These are phyloP conservation scores for Hapalemur alaotrensis DNA, from an alignment of 2,797 vertebrate genomes.

Conservation along the genomic window DNA sequence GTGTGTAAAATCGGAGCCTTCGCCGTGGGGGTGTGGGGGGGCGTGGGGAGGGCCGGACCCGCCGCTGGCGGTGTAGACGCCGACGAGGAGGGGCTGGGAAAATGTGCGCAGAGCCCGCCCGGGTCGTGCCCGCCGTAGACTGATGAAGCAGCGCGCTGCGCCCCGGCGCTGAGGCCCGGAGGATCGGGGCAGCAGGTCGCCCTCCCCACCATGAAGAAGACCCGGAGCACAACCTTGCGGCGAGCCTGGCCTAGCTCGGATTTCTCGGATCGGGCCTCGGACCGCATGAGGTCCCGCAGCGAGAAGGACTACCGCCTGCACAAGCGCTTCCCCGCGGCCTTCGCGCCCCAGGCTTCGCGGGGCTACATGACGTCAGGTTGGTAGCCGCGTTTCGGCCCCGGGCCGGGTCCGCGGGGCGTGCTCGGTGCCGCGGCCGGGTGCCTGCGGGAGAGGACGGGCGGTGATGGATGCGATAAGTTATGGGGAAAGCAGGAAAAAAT, in stretches of 20 bases:
- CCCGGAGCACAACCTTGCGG: conserved; percentile 94
- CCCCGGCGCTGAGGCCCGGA: conserved; percentile 87
- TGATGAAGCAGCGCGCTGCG: conserved; percentile 75
- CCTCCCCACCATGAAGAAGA: conserved; percentile 95
- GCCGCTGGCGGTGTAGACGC: conserved; percentile 84
- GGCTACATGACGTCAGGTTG: conserved; percentile 94
- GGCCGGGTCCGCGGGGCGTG: not conserved
- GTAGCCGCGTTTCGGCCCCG: conserved; percentile 67
- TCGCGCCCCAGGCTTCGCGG: conserved; percentile 89
- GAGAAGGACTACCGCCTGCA: conserved; percentile 98
- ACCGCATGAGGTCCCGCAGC: conserved; percentile 94
- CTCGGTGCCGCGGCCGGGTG: not conserved
- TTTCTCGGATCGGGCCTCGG: conserved; percentile 93
- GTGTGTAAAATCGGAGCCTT: conserved; percentile 87
- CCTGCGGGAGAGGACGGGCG: conserved; percentile 13
- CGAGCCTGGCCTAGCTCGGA: conserved; percentile 98
- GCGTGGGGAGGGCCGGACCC: conserved; percentile 80
- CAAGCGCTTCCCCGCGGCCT: conserved; percentile 94
- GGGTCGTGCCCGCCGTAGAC: conserved; percentile 80
- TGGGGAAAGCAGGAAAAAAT: conserved; percentile 75
- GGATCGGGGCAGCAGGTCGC: conserved; percentile 89
- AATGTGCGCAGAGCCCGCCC: conserved; percentile 83
- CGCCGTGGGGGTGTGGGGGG: conserved; percentile 76
- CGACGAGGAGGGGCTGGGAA: conserved; percentile 74
- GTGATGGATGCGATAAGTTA: conserved; percentile 68